Percentiles rank a stretch among this genome's conserved stretches.
Evolutionary conservation across 2,113 vertebrate genomes (phyloP).

Genomic region (Centrocercus urophasianus): DNA sequence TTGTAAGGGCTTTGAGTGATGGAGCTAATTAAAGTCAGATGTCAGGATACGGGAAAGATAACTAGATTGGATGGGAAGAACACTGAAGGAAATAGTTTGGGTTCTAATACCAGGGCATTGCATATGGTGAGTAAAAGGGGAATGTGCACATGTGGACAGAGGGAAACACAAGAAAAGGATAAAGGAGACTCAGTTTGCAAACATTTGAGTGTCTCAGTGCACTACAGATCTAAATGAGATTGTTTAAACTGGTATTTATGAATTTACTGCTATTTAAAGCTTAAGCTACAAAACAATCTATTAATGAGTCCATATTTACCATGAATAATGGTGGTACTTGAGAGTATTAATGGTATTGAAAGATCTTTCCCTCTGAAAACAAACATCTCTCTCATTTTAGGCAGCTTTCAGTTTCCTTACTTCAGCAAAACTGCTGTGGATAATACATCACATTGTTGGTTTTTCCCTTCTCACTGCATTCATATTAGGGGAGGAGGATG

Average conservation of each 20-base stretch:
- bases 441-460: conserved; percentile 22
- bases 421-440: conserved; percentile 26
- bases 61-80: not conserved
- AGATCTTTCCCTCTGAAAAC: not conserved
- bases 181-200: not conserved
- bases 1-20: not conserved
- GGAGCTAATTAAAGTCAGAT: not conserved
- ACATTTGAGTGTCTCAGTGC: not conserved
- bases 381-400: not conserved
- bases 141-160: accelerated
- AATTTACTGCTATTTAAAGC: not conserved
- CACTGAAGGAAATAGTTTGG: not conserved
- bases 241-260: not conserved
- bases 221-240: not conserved
- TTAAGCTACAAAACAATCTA: not conserved
- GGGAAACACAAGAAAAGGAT: not conserved
- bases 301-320: not conserved
- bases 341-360: not conserved
- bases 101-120: not conserved
- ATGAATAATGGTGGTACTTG: not conserved
- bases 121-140: not conserved
- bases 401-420: not conserved
- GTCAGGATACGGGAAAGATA: not conserved
- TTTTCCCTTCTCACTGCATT: conserved; percentile 5
- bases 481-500: not conserved